Evolutionary conservation across 1,140 invertebrate genomes (phyloP), one percentile per base, ranked within the genome.

Genomic region (Agraylea sexmaculata): DNA sequence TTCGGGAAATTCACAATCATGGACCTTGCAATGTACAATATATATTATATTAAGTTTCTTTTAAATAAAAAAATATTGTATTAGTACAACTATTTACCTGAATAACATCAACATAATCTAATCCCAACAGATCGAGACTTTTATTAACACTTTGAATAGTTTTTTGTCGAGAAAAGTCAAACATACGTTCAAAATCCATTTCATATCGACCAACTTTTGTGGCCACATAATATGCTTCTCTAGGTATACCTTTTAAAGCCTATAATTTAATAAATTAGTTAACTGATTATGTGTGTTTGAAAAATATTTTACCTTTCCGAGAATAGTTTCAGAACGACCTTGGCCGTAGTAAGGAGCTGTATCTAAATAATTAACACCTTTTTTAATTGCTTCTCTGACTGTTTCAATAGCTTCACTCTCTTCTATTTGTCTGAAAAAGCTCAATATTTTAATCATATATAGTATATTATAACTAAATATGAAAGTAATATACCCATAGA

Each of bases 131-230:
- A 42, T 74, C 51, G 5, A 95, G 68, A 54, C 86, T 92, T 21
- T 74, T 70, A 32, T 89, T 73, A n/a, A 97, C 70, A 53, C 80
- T 85, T 30, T 69, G 58, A 5, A 72, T 63, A 0, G 83, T 83
- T 60, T 78, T 80, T 46, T 84, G 73, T 0, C 74, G 66, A 2
- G 82, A 77, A 59, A 91, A 95, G 58, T 97, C 83, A 60, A 95
- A 93, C 80, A 89, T 87, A 34, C 75, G 65, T 21, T 73, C 68
- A 15, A 70, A 72, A 40, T 83, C 71, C 18, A 71, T 61, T 45
- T 81, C 77, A 54, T 91, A 95, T 38, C 90, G 71, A 2, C 86
- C 87, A 23, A 88, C 75, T 71, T 96, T 96, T n/a, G 88, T 93
- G 8, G 77, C 83, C n/a, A 97, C 73, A 54, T 90, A 92, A 60